Conservation (phyloP, 2,888 invertebrate genomes). For the Artemia sinica region DNA sequence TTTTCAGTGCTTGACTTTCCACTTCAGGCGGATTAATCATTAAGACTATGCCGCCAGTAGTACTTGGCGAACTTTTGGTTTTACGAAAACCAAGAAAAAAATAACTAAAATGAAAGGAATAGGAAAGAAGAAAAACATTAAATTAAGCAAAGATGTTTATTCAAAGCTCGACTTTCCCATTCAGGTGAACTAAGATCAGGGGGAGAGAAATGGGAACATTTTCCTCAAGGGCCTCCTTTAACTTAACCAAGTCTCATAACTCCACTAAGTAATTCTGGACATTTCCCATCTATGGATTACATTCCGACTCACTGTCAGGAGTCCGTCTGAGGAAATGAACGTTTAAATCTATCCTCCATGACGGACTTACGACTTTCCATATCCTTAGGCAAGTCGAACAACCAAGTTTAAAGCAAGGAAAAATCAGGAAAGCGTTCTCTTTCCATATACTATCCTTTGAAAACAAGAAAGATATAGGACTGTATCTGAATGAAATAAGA, state of each 20-base stretch:
- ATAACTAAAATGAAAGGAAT: too few species aligned
- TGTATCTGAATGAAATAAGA: conserved; percentile 4
- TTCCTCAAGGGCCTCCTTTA: not conserved
- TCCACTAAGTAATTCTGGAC: conserved; percentile 12
- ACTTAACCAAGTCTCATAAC: not conserved
- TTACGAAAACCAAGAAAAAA: too few species aligned
- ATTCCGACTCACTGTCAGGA: conserved; percentile 4
- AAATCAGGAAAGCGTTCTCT: conserved; percentile 7
- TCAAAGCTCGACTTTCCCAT: too few species aligned
- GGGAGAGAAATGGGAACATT: not conserved
- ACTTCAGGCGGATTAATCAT: too few species aligned
- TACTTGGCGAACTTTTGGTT: too few species aligned
- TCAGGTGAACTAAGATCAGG: too few species aligned
- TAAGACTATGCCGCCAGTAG: too few species aligned
- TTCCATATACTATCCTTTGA: not conserved
- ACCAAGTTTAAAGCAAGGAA: not conserved
- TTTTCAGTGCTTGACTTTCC: too few species aligned
- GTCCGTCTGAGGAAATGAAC: conserved; percentile 3
- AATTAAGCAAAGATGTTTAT: too few species aligned
- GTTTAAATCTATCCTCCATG: conserved; percentile 3
- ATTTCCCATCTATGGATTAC: conserved; percentile 10
- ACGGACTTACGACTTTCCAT: conserved; percentile 13
- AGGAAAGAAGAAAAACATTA: too few species aligned
- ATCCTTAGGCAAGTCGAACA: not conserved
- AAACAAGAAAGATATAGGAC: not conserved